Conservation (phyloP, 30 jellyfish, hydroid and myxozoan genomes). For the Aurelia sp. region DNA sequence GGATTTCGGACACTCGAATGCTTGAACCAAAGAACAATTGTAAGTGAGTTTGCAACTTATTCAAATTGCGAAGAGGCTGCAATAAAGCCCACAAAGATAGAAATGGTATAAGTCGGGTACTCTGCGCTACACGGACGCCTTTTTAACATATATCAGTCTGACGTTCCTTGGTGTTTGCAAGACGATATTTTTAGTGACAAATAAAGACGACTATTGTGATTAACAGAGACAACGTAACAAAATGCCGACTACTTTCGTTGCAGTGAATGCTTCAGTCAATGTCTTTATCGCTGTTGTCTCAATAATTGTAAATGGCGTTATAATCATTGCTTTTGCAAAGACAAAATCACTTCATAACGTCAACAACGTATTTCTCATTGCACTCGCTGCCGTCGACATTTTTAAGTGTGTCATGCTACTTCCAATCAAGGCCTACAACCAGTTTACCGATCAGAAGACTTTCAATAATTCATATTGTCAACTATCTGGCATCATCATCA, state of each 20-base stretch:
- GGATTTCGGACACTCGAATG: too few species aligned
- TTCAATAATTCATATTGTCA: constrained; percentile 37
- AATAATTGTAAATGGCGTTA: constrained; percentile 16
- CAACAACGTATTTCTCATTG: constrained; percentile 57
- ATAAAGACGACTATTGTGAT: too few species aligned
- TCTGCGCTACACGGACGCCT: too few species aligned
- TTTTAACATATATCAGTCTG: too few species aligned
- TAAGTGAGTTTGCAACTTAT: too few species aligned
- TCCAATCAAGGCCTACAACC: constrained; percentile 68
- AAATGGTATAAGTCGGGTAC: too few species aligned
- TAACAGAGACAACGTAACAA: not conserved
- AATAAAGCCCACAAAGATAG: too few species aligned
- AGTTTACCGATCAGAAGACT: constrained; percentile 9
- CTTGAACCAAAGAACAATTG: too few species aligned
- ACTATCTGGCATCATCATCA: constrained; percentile 54
- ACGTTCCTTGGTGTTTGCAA: too few species aligned
- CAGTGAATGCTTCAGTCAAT: constrained; percentile 18
- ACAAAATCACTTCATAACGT: constrained; percentile 36
- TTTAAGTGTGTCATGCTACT: constrained; percentile 54
- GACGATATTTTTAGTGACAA: too few species aligned
- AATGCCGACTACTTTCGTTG: constrained; percentile 22
- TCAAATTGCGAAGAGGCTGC: too few species aligned
- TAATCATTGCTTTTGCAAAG: constrained; percentile 23
- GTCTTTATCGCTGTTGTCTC: constrained; percentile 1
- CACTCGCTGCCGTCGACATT: constrained; percentile 52